Evolutionary conservation across 2,113 vertebrate species (phyloP), one percentile per base, ranked within the genome.

Genomic region (Pitta sordida): DNA sequence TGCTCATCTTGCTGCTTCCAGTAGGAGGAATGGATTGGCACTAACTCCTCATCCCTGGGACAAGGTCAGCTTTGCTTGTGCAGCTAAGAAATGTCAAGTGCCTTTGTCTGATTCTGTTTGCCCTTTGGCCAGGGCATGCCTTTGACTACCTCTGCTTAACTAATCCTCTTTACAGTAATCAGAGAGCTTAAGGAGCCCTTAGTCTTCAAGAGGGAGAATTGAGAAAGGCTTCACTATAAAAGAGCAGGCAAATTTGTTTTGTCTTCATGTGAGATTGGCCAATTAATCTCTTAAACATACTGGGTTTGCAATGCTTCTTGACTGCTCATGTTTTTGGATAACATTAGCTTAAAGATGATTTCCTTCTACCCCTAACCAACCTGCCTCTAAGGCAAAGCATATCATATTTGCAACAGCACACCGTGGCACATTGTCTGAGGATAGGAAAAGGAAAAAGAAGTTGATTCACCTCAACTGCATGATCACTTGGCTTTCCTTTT

Each of bases 111-210:
- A 73, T 82, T 94, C 2, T 4, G 29, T 51, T 89, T 96, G 62
- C 29, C 70, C 70, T 95, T 93, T 94, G 81, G 86, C 81, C 65
- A 69, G 58, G 69, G 86, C 83, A 82, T 73, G 60, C 3, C 49
- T 93, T 62, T 89, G 81, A 87, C 81, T 80, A 34, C 51, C 59
- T 91, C 44, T 80, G 46, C n/a, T 87, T 95, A 91, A 93, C 89
- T 90, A 91, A 94, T 93, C 59, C 65, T 87, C 70, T 90, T 74
- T 56, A 36, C 21, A 70, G 36, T 81, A 91, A 93, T 90, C 75
- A 69, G 77, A 49, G 56, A 65, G 22, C 75, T 83, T 51, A 84
- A 94, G 67, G 36, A 94, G 58, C 49, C n/a, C 70, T 91, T 87
- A 53, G 81, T 80, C 43, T 91, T 89, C 46, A 51, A 91, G 46